Conservation (phyloP, 2,888 invertebrate species). For the Tipula confusa region DNA sequence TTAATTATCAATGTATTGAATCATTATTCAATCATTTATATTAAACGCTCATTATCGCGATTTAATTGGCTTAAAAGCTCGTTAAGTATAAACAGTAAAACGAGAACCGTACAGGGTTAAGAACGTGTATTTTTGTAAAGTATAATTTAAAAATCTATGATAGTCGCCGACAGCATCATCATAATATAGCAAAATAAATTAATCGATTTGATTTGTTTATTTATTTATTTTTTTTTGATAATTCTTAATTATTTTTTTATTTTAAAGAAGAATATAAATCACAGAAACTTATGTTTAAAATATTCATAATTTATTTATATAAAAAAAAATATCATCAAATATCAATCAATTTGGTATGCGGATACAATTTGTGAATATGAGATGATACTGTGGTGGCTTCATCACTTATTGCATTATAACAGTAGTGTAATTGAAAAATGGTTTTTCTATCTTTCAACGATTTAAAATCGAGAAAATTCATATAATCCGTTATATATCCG, state of each 20-base stretch:
- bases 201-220: neutral
- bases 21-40: neutral
- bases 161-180: neutral
- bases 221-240: neutral
- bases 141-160: no score
- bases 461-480: neutral
- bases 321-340: slow-evolving; percentile 12
- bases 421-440: neutral
- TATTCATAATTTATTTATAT: neutral
- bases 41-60: neutral
- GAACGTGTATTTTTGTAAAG: neutral
- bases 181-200: neutral
- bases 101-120: neutral
- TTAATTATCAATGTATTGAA: neutral
- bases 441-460: neutral
- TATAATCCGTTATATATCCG: neutral
- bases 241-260: neutral
- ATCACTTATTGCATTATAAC: neutral
- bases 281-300: neutral
- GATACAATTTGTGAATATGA: neutral
- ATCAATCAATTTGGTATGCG: slow-evolving; percentile 7
- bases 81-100: neutral
- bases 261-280: neutral
- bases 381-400: neutral
- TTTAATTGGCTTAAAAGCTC: neutral